Conservation (phyloP, 2,888 invertebrate species). For the Miltochrista miniata region DNA sequence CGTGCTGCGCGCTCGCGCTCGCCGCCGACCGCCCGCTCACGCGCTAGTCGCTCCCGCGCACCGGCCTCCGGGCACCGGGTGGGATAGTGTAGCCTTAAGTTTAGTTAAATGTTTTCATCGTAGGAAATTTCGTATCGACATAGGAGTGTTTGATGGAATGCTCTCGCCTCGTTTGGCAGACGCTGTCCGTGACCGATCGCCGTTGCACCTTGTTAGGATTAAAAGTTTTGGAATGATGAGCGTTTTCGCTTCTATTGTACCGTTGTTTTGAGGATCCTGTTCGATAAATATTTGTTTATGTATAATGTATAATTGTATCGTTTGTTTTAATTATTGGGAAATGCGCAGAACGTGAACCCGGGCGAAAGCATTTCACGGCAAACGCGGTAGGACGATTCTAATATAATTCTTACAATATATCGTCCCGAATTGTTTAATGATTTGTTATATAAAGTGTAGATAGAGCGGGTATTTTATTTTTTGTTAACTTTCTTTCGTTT, state of each 20-base stretch:
- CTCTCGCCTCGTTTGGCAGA: conserved; percentile 45
- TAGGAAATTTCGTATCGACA: conserved; percentile 74
- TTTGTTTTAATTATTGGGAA: conserved; percentile 28
- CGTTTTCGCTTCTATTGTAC: conserved; percentile 22
- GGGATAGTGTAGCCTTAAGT: conserved; percentile 52
- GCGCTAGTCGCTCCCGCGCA: conserved; percentile 49
- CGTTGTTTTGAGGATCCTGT: conserved; percentile 28
- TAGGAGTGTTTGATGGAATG: conserved; percentile 70
- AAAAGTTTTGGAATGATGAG: conserved; percentile 17
- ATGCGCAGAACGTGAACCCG: conserved; percentile 24
- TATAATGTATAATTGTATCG: background rate
- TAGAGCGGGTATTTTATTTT: conserved; percentile 69
- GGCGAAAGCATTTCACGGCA: conserved; percentile 64
- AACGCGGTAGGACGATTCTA: conserved; percentile 77
- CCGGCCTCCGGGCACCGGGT: no score
- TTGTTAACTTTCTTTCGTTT: conserved; percentile 74
- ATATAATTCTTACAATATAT: conserved; percentile 83
- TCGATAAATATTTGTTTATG: conserved; percentile 28
- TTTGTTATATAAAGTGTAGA: conserved; percentile 75
- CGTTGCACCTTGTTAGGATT: conserved; percentile 17
- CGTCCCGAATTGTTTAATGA: conserved; percentile 79
- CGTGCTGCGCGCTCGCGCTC: conserved; percentile 71
- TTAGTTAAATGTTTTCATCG: conserved; percentile 79
- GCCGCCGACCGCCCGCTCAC: conserved; percentile 74
- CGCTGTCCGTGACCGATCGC: conserved; percentile 15